These are phyloP conservation scores for Adela reaumurella DNA, from an alignment of 2,888 invertebrate species.

Conservation along the genomic window DNA sequence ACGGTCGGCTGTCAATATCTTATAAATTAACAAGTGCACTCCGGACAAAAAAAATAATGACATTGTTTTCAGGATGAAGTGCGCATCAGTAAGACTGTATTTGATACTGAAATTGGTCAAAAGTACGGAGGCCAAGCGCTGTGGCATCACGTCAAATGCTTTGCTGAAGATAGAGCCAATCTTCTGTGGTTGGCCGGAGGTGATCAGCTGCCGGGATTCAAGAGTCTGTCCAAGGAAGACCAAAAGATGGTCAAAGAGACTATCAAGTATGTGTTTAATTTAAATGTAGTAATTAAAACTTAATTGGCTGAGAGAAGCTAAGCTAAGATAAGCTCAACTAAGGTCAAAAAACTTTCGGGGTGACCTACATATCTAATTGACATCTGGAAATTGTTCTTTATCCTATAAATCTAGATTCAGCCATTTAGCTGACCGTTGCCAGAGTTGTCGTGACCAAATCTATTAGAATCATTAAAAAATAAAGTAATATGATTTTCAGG, in stretches of 20 bases:
- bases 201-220: conserved; percentile 73
- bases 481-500: conserved; percentile 21
- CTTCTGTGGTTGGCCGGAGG: conserved; percentile 72
- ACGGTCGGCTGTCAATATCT: too few species aligned
- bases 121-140: conserved; percentile 79
- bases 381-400: too few species aligned
- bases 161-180: conserved; percentile 67
- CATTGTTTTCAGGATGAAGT: conserved; percentile 57
- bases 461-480: too few species aligned
- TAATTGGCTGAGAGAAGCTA: too few species aligned
- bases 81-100: conserved; percentile 81
- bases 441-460: too few species aligned
- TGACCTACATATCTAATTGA: too few species aligned
- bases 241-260: conserved; percentile 58
- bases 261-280: conserved; percentile 62
- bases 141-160: conserved; percentile 93
- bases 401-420: too few species aligned
- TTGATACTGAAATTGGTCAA: conserved; percentile 73
- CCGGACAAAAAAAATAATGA: conserved; percentile 29
- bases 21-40: too few species aligned
- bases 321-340: too few species aligned
- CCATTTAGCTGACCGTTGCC: too few species aligned
- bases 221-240: conserved; percentile 67
- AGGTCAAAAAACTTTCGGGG: too few species aligned
- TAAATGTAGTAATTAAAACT: too few species aligned